Evolutionary conservation across 2,797 vertebrate species (phyloP).

Genomic region (Eospalax fontanierii): DNA sequence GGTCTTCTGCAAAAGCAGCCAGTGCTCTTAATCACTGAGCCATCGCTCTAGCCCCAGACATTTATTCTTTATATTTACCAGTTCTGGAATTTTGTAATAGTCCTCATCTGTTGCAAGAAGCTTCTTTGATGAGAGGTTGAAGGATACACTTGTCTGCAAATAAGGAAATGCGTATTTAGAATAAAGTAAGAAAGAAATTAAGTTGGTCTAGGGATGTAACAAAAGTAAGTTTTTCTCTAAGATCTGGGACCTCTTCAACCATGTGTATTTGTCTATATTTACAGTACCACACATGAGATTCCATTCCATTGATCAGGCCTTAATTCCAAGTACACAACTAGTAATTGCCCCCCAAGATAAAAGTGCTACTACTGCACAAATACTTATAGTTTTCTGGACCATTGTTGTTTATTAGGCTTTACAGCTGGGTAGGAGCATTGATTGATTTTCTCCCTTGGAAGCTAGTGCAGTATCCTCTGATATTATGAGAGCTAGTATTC

Average conservation of each 20-base stretch:
- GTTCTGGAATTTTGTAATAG: neutral
- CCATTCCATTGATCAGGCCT: neutral
- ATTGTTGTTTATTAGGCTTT: no score
- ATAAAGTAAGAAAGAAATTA: neutral
- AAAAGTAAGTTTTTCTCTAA: neutral
- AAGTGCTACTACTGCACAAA: no score
- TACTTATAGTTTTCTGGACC: no score
- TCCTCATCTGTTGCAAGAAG: neutral
- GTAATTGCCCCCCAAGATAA: no score
- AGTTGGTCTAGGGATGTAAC: neutral
- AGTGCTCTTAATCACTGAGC: no score
- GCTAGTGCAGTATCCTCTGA: neutral
- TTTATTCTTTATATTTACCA: neutral
- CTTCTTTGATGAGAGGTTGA: neutral
- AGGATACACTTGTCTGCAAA: neutral
- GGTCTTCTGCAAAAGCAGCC: no score
- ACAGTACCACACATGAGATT: neutral
- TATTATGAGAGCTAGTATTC: neutral
- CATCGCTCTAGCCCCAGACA: no score
- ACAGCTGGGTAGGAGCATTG: neutral
- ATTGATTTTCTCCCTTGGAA: neutral
- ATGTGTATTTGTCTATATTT: neutral
- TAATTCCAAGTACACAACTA: no score
- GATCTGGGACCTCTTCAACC: neutral
- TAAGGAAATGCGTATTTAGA: neutral